phyloP scores from a whole-genome alignment of 2,797 vertebrate species.

The Sarcophilus harrisii region DNA sequence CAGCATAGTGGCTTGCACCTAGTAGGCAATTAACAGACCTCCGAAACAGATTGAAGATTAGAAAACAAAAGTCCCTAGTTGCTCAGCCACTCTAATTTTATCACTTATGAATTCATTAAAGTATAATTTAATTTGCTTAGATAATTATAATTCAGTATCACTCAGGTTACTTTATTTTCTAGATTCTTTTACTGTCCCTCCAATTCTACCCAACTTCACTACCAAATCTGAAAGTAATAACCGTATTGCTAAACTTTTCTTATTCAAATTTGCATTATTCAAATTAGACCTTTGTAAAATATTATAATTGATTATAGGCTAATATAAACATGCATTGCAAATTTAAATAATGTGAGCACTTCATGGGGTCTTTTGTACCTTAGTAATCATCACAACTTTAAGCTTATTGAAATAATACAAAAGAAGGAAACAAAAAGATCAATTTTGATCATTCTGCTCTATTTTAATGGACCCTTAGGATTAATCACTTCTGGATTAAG shows the following conservation, averaged over 20 bases:
- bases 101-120: background rate
- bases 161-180: background rate
- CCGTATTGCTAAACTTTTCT: background rate
- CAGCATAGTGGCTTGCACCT: background rate
- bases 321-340: background rate
- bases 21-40: background rate
- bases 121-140: background rate
- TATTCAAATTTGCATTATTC: background rate
- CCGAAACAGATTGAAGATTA: background rate
- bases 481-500: background rate
- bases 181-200: background rate
- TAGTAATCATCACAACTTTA: background rate
- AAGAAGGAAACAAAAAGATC: background rate
- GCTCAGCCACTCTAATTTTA: background rate
- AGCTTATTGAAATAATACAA: background rate
- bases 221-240: background rate
- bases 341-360: background rate
- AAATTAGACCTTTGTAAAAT: background rate
- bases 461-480: background rate
- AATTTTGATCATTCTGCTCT: background rate
- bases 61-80: background rate
- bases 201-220: background rate
- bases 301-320: background rate
- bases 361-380: background rate
- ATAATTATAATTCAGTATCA: background rate